These are phyloP conservation scores for Philotrypesis tridentata DNA, from an alignment of 1,140 invertebrate species.

Conservation along the genomic window DNA sequence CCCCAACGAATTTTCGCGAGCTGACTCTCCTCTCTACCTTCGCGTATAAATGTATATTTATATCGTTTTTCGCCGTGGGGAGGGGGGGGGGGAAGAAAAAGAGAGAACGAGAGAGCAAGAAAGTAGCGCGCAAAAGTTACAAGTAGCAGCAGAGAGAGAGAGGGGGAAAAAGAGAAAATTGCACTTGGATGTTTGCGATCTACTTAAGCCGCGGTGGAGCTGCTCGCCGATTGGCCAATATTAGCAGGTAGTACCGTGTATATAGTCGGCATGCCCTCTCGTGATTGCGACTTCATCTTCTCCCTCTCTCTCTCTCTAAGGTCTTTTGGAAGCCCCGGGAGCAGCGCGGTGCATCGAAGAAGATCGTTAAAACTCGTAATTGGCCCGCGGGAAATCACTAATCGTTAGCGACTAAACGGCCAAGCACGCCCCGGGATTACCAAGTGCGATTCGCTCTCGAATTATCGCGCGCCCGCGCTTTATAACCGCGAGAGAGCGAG, in stretches of 20 bases:
- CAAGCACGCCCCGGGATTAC: conserved; percentile 35
- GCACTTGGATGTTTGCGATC: conserved; percentile 29
- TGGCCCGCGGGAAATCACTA: conserved; percentile 53
- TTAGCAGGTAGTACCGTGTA: background rate
- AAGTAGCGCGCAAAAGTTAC: conserved; percentile 16
- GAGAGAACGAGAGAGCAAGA: background rate
- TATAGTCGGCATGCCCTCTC: background rate
- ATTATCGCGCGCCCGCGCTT: background rate
- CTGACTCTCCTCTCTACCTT: no score
- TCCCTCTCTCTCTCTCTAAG: conserved; percentile 25
- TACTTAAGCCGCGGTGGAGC: conserved; percentile 15
- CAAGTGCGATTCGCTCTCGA: conserved; percentile 46
- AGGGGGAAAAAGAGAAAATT: conserved; percentile 21
- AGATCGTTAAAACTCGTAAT: conserved; percentile 54
- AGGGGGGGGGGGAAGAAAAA: background rate
- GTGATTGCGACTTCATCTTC: conserved; percentile 5
- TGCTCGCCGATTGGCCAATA: conserved; percentile 20
- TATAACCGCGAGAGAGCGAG: background rate
- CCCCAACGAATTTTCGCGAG: background rate
- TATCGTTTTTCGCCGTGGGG: no score
- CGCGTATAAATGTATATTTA: background rate
- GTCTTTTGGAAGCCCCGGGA: conserved; percentile 3
- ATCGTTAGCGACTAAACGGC: conserved; percentile 54
- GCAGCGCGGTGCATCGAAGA: conserved; percentile 30
- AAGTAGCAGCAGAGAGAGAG: background rate